Conservation (phyloP, 2,797 vertebrate genomes). For the Sebastes taczanowskii region DNA sequence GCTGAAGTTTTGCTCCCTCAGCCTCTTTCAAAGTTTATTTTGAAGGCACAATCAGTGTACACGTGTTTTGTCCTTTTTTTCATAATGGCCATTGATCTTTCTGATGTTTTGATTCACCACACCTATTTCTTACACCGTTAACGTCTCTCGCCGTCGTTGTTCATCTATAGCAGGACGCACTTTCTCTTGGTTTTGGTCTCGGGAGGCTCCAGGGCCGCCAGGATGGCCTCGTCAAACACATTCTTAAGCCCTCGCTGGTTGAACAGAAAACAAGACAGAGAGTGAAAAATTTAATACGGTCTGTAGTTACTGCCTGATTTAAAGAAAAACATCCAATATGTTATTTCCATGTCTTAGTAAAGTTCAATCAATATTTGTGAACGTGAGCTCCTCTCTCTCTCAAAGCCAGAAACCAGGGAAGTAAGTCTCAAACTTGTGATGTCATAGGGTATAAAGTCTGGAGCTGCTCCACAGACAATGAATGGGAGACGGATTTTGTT, state of each 20-base stretch:
- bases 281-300: background rate
- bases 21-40: conserved; percentile 57
- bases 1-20: conserved; percentile 51
- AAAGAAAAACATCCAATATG: background rate
- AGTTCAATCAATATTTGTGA: no score
- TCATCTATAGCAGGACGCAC: conserved; percentile 81
- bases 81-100: conserved; percentile 52
- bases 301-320: background rate
- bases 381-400: no score
- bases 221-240: conserved; percentile 86
- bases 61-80: conserved; percentile 52
- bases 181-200: conserved; percentile 84
- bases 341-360: no score
- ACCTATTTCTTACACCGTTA: conserved; percentile 32
- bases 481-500: no score
- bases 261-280: background rate
- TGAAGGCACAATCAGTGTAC: conserved; percentile 75
- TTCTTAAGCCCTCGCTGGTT: conserved; percentile 85
- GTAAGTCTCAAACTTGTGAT: no score
- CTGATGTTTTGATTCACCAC: conserved; percentile 41
- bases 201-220: conserved; percentile 85
- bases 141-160: conserved; percentile 13
- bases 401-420: no score
- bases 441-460: no score
- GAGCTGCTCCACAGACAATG: no score